Base-by-base conservation (phyloP, 1,140 invertebrate species). In the Bathynomus jamesi region DNA sequence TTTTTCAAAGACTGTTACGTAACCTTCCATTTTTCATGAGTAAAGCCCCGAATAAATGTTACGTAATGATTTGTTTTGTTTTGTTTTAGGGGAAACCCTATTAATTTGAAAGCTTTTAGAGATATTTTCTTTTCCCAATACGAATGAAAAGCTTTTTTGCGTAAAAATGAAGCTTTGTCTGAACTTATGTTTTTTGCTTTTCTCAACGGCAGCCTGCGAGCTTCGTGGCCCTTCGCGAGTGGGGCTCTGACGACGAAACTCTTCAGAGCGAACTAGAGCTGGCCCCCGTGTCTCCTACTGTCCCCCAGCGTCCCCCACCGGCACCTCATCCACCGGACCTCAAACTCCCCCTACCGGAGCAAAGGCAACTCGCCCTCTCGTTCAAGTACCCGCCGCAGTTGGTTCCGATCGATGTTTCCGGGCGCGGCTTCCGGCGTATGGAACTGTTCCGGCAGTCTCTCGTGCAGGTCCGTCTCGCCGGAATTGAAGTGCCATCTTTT, bases 361-460 rank as follows among this genome's bases (percentile, higher is more conserved):
- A 81, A 66, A 77, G 78, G 24, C 74, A 80, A 60, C 76, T 78
- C 2, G 80, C 81, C 2, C 67, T 83, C 7, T 80, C 81, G 53
- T 65, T 80, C 68, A 80, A 91, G 84, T 95, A 93, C 84, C 90
- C 91, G 25, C 89, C 91, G 31, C 88, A 93, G 86, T 83, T 95
- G 71, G 90, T 96, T 13, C 87, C 89, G 61, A 93, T 96, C 69
- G 93, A 96, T 81, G 88, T 92, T 27, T 92, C 90, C 70, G 93
- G 92, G 21, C 87, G 86, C 79, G 88, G 88, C 79, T 96, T 95
- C 85, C 87, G 91, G 77, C 87, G 93, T 75, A 93, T 95, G 91
- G 90, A 90, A 77, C 86, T 85, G 78, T 88, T 91, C 28, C 85
- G 93, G 67, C 87, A 91, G 80, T 95, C 93, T 17, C 85, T 95